Evolutionary conservation across 2,888 invertebrate genomes (phyloP).

Genomic region (Drosophila limbata): DNA sequence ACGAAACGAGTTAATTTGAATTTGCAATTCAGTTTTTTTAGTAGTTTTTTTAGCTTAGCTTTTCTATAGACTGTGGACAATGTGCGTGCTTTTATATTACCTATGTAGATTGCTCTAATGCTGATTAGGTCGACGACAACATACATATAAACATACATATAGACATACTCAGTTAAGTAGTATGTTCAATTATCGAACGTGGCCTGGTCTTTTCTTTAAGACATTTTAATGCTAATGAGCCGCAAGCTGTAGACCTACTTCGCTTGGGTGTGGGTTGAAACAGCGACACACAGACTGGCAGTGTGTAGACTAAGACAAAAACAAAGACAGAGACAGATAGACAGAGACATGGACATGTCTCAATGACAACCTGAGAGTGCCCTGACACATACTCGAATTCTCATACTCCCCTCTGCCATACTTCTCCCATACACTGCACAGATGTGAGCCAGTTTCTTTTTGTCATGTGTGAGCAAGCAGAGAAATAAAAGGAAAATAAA

Average conservation of each 20-base stretch:
- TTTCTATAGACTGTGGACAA: slow-evolving; percentile 40
- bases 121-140: slow-evolving; percentile 72
- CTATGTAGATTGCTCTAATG: slow-evolving; percentile 80
- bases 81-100: slow-evolving; percentile 76
- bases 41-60: background rate
- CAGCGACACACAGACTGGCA: slow-evolving; percentile 65
- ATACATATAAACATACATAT: slow-evolving; percentile 26
- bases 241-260: slow-evolving; percentile 74
- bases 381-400: slow-evolving; percentile 56
- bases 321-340: slow-evolving; percentile 16
- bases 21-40: background rate
- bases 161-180: slow-evolving; percentile 57
- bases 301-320: slow-evolving; percentile 33
- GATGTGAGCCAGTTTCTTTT: slow-evolving; percentile 23
- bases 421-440: slow-evolving; percentile 25
- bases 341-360: slow-evolving; percentile 60
- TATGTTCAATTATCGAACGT: slow-evolving; percentile 80
- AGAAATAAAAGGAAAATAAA: slow-evolving; percentile 39
- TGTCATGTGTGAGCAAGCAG: slow-evolving; percentile 42
- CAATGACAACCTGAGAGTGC: slow-evolving; percentile 77
- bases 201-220: slow-evolving; percentile 76
- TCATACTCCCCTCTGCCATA: slow-evolving; percentile 5
- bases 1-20: slow-evolving; percentile 23
- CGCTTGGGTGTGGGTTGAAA: slow-evolving; percentile 62
- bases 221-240: slow-evolving; percentile 82